A percentile compares a stretch with the other conserved stretches of the same genome.
Evolutionary conservation across 2,888 invertebrate species (phyloP).

Genomic region (Melieria crassipennis): DNA sequence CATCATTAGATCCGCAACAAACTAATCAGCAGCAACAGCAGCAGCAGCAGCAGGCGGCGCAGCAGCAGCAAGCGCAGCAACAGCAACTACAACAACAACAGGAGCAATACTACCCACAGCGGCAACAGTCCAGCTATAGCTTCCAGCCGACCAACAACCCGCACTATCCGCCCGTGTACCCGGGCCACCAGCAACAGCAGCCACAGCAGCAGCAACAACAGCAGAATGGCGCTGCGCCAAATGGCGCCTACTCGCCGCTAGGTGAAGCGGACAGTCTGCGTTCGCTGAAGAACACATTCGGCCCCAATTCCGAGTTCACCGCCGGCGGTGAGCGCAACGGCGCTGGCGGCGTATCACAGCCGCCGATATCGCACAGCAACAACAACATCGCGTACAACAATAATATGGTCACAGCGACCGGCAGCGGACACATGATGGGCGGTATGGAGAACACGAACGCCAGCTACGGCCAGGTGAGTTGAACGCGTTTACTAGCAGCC

Average conservation of each 20-base stretch:
- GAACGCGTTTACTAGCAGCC: too few species aligned
- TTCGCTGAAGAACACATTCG: constrained; percentile 63
- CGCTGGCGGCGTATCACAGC: constrained; percentile 42
- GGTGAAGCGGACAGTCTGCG: constrained; percentile 62
- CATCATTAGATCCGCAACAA: constrained; percentile 50
- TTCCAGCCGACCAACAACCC: constrained; percentile 45
- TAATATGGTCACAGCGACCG: constrained; percentile 64
- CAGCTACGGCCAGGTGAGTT: constrained; percentile 62
- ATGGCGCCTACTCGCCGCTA: constrained; percentile 34
- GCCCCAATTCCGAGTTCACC: constrained; percentile 65
- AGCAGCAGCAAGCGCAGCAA: constrained; percentile 52
- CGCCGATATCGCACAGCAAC: constrained; percentile 41
- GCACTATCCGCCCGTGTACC: constrained; percentile 36
- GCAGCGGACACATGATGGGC: constrained; percentile 56
- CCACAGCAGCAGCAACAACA: constrained; percentile 39
- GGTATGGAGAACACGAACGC: constrained; percentile 58
- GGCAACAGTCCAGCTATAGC: constrained; percentile 52
- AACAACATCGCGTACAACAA: constrained; percentile 40
- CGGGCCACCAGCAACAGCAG: constrained; percentile 43
- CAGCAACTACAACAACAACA: constrained; percentile 54
- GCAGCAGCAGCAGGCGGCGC: constrained; percentile 49
- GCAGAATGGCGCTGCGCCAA: constrained; percentile 35
- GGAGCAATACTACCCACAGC: constrained; percentile 46
- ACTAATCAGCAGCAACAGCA: constrained; percentile 50
- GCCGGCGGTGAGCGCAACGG: constrained; percentile 41